Evolutionary conservation across 2,888 invertebrate species (phyloP).

Genomic region (Vanessa cardui): DNA sequence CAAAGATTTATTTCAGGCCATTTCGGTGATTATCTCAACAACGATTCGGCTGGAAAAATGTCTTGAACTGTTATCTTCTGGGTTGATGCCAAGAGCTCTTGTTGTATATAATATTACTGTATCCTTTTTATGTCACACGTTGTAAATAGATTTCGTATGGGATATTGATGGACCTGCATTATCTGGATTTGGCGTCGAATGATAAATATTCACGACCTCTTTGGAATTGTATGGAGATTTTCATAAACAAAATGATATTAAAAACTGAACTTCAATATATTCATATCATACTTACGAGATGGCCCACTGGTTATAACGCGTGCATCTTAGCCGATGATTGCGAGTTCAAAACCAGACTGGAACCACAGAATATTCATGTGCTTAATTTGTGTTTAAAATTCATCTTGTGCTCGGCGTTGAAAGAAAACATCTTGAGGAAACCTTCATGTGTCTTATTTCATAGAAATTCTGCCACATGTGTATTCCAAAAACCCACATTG

Average conservation of each 20-base stretch:
- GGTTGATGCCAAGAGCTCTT: constrained; percentile 27
- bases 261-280: neutral
- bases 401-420: too few relatives aligned
- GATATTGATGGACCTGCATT: constrained; percentile 39
- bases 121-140: constrained; percentile 40
- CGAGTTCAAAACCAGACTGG: too few relatives aligned
- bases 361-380: too few relatives aligned
- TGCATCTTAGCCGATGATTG: too few relatives aligned
- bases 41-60: constrained; percentile 35
- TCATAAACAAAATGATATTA: neutral
- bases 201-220: constrained; percentile 23
- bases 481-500: too few relatives aligned
- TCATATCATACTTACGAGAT: too few relatives aligned
- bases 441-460: too few relatives aligned
- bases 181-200: constrained; percentile 33
- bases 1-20: constrained; percentile 29
- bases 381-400: too few relatives aligned
- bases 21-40: constrained; percentile 35
- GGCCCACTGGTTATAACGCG: too few relatives aligned
- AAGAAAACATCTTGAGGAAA: too few relatives aligned
- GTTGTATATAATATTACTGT: constrained; percentile 13
- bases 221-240: neutral
- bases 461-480: too few relatives aligned
- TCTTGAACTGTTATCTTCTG: constrained; percentile 30
- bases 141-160: constrained; percentile 41